phyloP scores from a whole-genome alignment of 2,113 vertebrate species.

The Etia nguti region DNA sequence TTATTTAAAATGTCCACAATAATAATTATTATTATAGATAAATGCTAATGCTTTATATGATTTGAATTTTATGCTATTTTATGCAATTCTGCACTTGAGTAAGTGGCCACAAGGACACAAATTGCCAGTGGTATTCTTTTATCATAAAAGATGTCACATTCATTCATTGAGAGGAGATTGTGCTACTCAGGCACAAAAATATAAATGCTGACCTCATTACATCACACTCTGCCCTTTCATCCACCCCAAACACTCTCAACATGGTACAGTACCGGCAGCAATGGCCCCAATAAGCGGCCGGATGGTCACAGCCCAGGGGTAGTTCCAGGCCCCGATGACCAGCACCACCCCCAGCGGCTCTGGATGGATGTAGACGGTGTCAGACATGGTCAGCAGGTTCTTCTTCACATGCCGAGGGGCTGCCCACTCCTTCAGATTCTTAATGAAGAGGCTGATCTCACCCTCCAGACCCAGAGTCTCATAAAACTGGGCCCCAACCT shows the following conservation, averaged over 20 bases:
- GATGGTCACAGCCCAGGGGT: conserved; percentile 81
- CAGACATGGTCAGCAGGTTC: conserved; percentile 74
- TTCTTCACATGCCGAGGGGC: conserved; percentile 74
- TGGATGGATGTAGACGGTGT: conserved; percentile 75
- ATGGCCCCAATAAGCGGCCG: conserved; percentile 90
- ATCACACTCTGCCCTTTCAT: background rate
- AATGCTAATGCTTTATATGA: background rate
- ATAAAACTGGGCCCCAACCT: conserved; percentile 63
- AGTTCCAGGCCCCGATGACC: conserved; percentile 93
- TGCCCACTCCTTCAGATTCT: conserved; percentile 79
- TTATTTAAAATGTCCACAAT: background rate
- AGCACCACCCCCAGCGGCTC: conserved; percentile 89
- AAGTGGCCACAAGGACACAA: background rate
- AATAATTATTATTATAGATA: background rate
- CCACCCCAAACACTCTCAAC: background rate
- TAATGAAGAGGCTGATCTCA: conserved; percentile 71
- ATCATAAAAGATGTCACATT: background rate
- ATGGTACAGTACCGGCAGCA: conserved; percentile 77
- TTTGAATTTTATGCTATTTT: background rate
- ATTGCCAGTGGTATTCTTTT: background rate
- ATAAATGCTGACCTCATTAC: background rate
- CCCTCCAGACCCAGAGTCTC: conserved; percentile 75
- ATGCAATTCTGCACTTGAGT: background rate
- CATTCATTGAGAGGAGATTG: no score
- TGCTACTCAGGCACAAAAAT: background rate